Conservation (phyloP, 1,140 invertebrate species). For the Catajapyx aquilonaris region DNA sequence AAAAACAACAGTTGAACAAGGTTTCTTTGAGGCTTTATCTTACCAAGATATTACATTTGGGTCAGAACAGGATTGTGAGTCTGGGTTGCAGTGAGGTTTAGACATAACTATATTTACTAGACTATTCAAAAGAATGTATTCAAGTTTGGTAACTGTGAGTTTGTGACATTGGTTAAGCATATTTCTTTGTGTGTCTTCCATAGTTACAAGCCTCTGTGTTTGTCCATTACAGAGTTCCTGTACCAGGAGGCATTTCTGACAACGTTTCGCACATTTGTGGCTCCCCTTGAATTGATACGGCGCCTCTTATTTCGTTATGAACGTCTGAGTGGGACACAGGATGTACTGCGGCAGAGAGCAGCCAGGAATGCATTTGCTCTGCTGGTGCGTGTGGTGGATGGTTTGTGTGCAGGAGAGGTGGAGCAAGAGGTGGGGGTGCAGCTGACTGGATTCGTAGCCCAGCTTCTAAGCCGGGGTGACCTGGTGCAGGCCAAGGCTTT, state of each 20-base stretch:
- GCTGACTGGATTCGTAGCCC: conserved; percentile 77
- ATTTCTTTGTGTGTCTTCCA: neutral
- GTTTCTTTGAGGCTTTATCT: too few species aligned
- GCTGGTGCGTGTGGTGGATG: conserved; percentile 75
- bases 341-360: conserved; percentile 48
- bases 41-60: too few species aligned
- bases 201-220: neutral
- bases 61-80: too few species aligned
- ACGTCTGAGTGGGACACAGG: conserved; percentile 53
- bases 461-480: conserved; percentile 62
- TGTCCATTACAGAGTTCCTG: conserved; percentile 63
- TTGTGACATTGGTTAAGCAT: neutral
- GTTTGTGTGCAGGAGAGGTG: conserved; percentile 61
- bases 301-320: conserved; percentile 72
- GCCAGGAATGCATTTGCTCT: conserved; percentile 71
- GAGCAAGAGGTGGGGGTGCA: conserved; percentile 47
- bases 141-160: neutral
- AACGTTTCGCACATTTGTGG: conserved; percentile 86
- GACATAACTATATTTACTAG: too few species aligned
- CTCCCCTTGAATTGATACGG: conserved; percentile 64
- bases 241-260: conserved; percentile 95
- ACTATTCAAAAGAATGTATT: too few species aligned
- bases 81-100: too few species aligned
- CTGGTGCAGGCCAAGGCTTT: conserved; percentile 71
- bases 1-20: too few species aligned